Conservation (phyloP, 2,888 invertebrate species). For the Metopia argyrocephala region DNA sequence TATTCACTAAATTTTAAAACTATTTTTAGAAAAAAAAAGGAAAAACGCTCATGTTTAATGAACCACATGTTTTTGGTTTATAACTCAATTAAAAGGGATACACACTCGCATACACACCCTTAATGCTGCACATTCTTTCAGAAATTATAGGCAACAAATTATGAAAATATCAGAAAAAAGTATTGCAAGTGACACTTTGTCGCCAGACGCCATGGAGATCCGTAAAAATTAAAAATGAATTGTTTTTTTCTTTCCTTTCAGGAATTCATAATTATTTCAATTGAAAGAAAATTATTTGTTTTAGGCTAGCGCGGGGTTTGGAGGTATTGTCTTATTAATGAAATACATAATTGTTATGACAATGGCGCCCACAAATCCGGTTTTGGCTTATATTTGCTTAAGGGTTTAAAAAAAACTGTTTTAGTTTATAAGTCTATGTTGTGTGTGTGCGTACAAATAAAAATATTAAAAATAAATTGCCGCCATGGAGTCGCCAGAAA, state of each 20-base stretch:
- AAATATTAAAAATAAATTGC: too few relatives aligned
- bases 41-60: conserved; percentile 68
- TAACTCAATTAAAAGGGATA: conserved; percentile 74
- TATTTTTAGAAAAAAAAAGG: conserved; percentile 56
- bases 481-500: too few relatives aligned
- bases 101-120: conserved; percentile 15
- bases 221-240: not conserved
- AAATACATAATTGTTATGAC: not conserved
- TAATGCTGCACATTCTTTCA: conserved; percentile 8
- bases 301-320: too few relatives aligned
- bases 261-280: conserved; percentile 8
- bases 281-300: too few relatives aligned
- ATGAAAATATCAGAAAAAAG: conserved; percentile 22
- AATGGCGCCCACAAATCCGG: conserved; percentile 13
- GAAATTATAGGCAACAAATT: conserved; percentile 29
- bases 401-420: not conserved
- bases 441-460: too few relatives aligned
- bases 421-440: too few relatives aligned
- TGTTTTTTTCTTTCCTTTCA: not conserved
- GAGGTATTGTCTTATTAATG: too few relatives aligned
- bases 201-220: conserved; percentile 26
- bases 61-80: conserved; percentile 78
- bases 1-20: conserved; percentile 27
- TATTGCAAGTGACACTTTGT: conserved; percentile 45
- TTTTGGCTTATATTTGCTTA: not conserved